Conservation (phyloP, 2,113 vertebrate genomes). For the Cavia aperea region DNA sequence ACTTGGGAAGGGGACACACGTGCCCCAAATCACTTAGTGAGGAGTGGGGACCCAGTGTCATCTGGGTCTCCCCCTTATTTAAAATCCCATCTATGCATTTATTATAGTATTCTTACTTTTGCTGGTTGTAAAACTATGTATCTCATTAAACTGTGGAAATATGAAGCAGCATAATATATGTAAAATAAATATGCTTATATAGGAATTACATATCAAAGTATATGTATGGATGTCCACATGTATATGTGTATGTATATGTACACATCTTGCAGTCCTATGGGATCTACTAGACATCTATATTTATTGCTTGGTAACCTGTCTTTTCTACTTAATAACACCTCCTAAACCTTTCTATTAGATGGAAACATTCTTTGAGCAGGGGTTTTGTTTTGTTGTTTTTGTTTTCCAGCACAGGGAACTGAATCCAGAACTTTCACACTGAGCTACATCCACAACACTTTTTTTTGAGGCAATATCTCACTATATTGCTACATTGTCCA, state of each 20-base stretch:
- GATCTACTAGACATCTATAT: neutral
- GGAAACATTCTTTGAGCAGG: neutral
- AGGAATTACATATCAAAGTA: neutral
- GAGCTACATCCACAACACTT: neutral
- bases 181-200: neutral
- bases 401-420: neutral
- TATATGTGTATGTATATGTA: neutral
- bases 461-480: neutral
- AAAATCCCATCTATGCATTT: neutral
- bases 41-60: neutral
- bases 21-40: neutral
- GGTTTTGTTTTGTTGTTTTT: neutral
- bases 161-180: neutral
- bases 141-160: neutral
- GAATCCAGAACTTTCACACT: neutral
- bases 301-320: neutral
- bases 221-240: neutral
- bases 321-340: neutral
- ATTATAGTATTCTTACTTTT: neutral
- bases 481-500: neutral
- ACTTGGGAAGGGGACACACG: neutral
- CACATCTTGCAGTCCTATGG: neutral
- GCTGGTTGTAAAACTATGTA: neutral
- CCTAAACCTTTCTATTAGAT: conserved; percentile 6
- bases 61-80: neutral